Conservation (phyloP, 64 coral and sea anemone species). For the Montipora foliosa region DNA sequence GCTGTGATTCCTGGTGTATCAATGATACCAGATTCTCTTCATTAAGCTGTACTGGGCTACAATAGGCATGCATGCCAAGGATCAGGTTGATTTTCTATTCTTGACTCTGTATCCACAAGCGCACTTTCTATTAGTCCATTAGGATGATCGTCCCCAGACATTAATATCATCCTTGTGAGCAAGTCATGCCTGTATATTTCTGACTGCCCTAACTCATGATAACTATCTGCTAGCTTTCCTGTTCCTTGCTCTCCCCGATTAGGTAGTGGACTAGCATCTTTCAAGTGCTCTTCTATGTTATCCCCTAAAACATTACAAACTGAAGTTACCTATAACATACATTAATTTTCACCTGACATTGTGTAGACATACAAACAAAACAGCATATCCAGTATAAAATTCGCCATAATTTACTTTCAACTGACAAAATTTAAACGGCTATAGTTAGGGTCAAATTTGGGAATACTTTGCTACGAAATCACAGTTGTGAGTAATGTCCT, state of each 20-base stretch:
- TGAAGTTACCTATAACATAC: background rate
- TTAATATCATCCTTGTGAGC: background rate
- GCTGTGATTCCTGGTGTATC: background rate
- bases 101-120: background rate
- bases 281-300: background rate
- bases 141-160: background rate
- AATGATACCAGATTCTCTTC: background rate
- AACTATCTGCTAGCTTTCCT: background rate
- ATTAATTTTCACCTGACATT: too few relatives aligned
- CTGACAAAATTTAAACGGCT: too few relatives aligned
- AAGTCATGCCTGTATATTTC: background rate
- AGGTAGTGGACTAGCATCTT: background rate
- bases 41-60: background rate
- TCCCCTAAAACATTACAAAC: constrained; percentile 3
- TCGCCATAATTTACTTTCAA: too few relatives aligned
- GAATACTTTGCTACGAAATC: too few relatives aligned
- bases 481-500: too few relatives aligned
- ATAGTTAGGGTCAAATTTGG: too few relatives aligned
- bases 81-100: background rate
- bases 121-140: background rate
- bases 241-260: background rate
- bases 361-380: too few relatives aligned
- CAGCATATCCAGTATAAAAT: too few relatives aligned
- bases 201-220: background rate
- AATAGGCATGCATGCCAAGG: background rate